Evolutionary conservation across 2,113 vertebrate genomes (phyloP).

Genomic region (Petroica traversi): DNA sequence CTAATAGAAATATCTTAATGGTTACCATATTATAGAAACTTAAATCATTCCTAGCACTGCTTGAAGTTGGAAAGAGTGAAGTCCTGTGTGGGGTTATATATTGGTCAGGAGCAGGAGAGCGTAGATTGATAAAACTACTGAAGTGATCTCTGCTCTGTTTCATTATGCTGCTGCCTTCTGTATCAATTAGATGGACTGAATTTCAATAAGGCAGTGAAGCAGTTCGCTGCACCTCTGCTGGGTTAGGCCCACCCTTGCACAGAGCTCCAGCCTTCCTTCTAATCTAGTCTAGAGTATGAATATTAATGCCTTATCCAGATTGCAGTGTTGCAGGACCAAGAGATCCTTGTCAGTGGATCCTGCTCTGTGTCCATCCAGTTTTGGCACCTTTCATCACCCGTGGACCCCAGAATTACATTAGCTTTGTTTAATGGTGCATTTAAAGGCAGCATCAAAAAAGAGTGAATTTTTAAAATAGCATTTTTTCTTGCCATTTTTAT

Average conservation of each 20-base stretch:
- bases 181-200: slow-evolving; percentile 2
- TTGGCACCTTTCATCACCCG: not conserved
- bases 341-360: not conserved
- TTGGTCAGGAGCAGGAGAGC: not conserved
- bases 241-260: not conserved
- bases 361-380: not conserved
- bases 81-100: not conserved
- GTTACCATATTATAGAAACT: not conserved
- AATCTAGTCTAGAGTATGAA: not conserved
- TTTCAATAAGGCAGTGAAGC: slow-evolving; percentile 1
- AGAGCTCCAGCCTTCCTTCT: not conserved
- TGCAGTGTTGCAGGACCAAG: not conserved
- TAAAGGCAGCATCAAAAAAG: not conserved
- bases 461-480: not conserved
- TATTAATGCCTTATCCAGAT: not conserved
- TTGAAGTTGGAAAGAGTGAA: not conserved
- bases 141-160: slow-evolving; percentile 14
- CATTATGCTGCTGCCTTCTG: not conserved
- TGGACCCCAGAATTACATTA: not conserved
- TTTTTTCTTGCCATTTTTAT: not conserved
- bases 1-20: not conserved
- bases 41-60: not conserved
- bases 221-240: not conserved
- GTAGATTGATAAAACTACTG: not conserved
- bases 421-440: not conserved